Conservation (phyloP, 2,113 vertebrate genomes). For the Panurus biarmicus region DNA sequence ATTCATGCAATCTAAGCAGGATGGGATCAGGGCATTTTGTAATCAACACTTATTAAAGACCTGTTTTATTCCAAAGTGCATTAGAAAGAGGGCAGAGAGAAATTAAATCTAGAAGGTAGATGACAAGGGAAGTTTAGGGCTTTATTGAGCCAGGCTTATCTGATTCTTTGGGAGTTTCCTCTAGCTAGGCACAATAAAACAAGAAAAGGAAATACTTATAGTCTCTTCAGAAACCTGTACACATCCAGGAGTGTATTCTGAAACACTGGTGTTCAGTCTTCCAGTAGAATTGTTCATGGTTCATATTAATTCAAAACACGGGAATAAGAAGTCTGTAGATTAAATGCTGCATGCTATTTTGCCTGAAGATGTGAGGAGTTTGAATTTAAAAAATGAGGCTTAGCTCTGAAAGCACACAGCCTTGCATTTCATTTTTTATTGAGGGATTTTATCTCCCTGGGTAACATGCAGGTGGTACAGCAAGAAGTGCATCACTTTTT, state of each 20-base stretch:
- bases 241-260: not conserved
- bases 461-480: not conserved
- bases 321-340: not conserved
- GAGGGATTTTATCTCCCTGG: not conserved
- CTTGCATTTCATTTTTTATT: not conserved
- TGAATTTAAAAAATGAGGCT: not conserved
- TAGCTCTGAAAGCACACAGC: not conserved
- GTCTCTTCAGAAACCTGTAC: constrained; percentile 15
- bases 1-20: constrained; percentile 9
- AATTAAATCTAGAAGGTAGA: constrained; percentile 32
- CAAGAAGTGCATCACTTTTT: not conserved
- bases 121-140: not conserved
- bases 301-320: not conserved
- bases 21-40: constrained; percentile 4
- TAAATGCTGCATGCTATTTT: not conserved
- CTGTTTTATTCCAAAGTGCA: not conserved
- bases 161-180: constrained; percentile 16
- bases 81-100: not conserved
- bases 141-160: not conserved
- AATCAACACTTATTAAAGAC: constrained; percentile 35
- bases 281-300: not conserved
- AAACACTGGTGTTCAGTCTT: not conserved
- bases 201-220: not conserved
- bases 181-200: constrained; percentile 9
- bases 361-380: not conserved